These are phyloP conservation scores for Colletes latitarsis DNA, from an alignment of 1,140 invertebrate genomes.

Conservation along the genomic window DNA sequence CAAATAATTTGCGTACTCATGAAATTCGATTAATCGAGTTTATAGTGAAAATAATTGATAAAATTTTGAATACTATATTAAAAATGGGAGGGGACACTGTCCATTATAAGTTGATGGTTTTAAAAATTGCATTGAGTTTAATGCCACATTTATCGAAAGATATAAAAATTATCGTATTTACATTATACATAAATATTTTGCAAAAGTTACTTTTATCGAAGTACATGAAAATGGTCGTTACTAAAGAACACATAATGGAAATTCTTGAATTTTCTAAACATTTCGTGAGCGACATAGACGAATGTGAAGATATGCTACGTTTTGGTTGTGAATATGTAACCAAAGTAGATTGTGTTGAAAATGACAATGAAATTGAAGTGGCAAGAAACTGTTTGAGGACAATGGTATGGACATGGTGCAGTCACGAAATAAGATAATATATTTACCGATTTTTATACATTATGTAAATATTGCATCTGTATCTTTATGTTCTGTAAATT, in stretches of 20 bases:
- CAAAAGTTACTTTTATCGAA: slow-evolving; percentile 61
- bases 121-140: slow-evolving; percentile 42
- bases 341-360: slow-evolving; percentile 3
- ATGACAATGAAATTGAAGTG: slow-evolving; percentile 4
- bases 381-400: slow-evolving; percentile 17
- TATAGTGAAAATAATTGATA: slow-evolving; percentile 63
- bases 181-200: slow-evolving; percentile 48
- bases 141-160: slow-evolving; percentile 34
- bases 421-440: slow-evolving; percentile 1
- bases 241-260: slow-evolving; percentile 53
- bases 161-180: slow-evolving; percentile 21
- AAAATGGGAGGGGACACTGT: slow-evolving; percentile 44
- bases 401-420: slow-evolving; percentile 46
- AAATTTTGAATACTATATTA: slow-evolving; percentile 58
- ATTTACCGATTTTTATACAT: neutral
- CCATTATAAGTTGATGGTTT: slow-evolving; percentile 48
- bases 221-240: slow-evolving; percentile 47
- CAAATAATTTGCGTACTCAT: slow-evolving; percentile 30
- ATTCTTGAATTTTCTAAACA: slow-evolving; percentile 54
- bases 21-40: slow-evolving; percentile 52
- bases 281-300: slow-evolving; percentile 58
- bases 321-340: slow-evolving; percentile 69
- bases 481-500: neutral
- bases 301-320: slow-evolving; percentile 66
- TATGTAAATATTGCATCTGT: slow-evolving; percentile 1